A percentile compares a stretch with the other conserved stretches of the same genome.
phyloP scores from a whole-genome alignment of 2,888 invertebrate species.

The Selenia dentaria region DNA sequence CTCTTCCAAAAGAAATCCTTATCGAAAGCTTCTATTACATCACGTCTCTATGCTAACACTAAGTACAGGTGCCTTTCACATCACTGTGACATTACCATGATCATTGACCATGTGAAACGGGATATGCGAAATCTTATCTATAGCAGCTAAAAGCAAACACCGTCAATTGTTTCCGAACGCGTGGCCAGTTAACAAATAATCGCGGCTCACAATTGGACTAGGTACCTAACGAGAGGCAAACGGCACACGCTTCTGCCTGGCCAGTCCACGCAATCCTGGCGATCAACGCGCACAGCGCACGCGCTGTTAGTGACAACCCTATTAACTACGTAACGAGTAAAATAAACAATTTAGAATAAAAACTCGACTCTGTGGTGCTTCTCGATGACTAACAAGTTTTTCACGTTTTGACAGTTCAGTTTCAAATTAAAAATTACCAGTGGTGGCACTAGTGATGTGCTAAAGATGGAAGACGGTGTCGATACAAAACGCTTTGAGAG shows the following conservation, averaged over 20 bases:
- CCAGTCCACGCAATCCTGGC: constrained; percentile 77
- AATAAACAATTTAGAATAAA: constrained; percentile 1
- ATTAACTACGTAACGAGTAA: constrained; percentile 31
- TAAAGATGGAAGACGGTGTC: constrained; percentile 27
- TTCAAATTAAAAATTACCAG: constrained; percentile 16
- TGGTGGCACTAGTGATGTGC: constrained; percentile 29
- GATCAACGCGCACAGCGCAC: constrained; percentile 71
- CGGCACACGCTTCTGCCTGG: constrained; percentile 51
- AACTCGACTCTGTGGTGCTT: neutral
- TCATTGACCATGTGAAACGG: constrained; percentile 50
- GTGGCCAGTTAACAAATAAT: constrained; percentile 82
- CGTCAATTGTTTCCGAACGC: constrained; percentile 81
- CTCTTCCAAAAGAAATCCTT: too few species aligned
- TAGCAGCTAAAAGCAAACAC: constrained; percentile 61
- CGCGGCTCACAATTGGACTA: constrained; percentile 78
- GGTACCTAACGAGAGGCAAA: constrained; percentile 60
- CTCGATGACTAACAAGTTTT: neutral
- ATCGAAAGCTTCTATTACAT: too few species aligned
- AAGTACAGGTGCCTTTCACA: too few species aligned
- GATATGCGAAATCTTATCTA: constrained; percentile 74
- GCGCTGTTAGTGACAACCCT: constrained; percentile 48
- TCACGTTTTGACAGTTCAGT: constrained; percentile 10
- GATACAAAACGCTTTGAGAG: constrained; percentile 10
- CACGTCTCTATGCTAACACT: too few species aligned
- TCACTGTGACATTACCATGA: constrained; percentile 25